A percentile compares a stretch with the other conserved stretches of the same genome.
Evolutionary conservation across 2,888 invertebrate species (phyloP).

Genomic region (Drosophila acutilabella): DNA sequence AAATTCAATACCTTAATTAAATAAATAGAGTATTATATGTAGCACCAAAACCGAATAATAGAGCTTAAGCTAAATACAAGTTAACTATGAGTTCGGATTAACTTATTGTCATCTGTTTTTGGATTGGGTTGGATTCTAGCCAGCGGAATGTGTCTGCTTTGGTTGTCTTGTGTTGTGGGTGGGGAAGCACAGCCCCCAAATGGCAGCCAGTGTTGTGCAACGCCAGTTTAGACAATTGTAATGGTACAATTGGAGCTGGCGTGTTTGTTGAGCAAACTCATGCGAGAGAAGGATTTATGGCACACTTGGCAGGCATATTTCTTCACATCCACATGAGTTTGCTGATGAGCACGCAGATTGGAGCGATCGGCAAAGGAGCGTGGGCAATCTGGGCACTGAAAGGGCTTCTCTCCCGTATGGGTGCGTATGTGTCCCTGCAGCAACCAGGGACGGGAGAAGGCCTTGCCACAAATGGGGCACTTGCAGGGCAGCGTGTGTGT

Average conservation of each 20-base stretch:
- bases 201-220: background rate
- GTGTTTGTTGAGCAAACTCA: constrained; percentile 84
- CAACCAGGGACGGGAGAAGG: constrained; percentile 84
- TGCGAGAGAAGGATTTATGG: constrained; percentile 84
- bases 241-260: constrained; percentile 83
- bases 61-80: constrained; percentile 34
- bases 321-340: constrained; percentile 84
- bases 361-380: constrained; percentile 85
- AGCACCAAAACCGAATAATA: constrained; percentile 67
- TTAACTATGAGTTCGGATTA: constrained; percentile 45
- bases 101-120: constrained; percentile 47
- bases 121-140: constrained; percentile 62
- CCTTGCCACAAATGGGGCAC: constrained; percentile 84
- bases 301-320: constrained; percentile 84
- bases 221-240: constrained; percentile 76
- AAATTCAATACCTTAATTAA: constrained; percentile 21
- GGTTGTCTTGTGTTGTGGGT: background rate
- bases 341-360: constrained; percentile 84
- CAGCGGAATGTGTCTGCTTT: constrained; percentile 70
- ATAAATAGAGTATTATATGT: constrained; percentile 54
- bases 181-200: background rate
- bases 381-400: constrained; percentile 83
- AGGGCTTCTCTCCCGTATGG: constrained; percentile 85
- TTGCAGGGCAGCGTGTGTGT: constrained; percentile 85
- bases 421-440: constrained; percentile 84